A percentile compares a stretch with the other conserved stretches of the same genome.
Evolutionary conservation across 2,797 vertebrate genomes (phyloP).

Genomic region (Pantherophis vulpinus): DNA sequence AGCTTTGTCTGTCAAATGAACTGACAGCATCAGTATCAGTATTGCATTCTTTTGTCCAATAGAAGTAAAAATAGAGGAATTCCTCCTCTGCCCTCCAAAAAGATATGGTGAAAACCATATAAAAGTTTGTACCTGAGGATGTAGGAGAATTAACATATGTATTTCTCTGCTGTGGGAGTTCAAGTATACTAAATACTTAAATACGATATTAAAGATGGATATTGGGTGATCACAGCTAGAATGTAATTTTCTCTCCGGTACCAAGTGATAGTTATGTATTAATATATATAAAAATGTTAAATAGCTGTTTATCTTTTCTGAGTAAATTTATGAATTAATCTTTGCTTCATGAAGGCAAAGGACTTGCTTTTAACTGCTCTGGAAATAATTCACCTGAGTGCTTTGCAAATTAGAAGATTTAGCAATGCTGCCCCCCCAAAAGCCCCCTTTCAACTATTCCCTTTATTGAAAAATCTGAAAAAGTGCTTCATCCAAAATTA

Average conservation of each 20-base stretch:
- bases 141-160: neutral
- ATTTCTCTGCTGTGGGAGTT: neutral
- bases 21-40: slow-evolving; percentile 14
- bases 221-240: slow-evolving; percentile 38
- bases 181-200: neutral
- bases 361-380: slow-evolving; percentile 53
- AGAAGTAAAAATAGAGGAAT: neutral
- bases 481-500: neutral
- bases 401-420: slow-evolving; percentile 51
- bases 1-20: slow-evolving; percentile 30
- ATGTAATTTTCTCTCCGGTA: slow-evolving; percentile 40
- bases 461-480: slow-evolving; percentile 35
- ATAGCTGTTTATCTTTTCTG: slow-evolving; percentile 61
- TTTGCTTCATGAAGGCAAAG: slow-evolving; percentile 48
- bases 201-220: neutral
- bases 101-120: neutral
- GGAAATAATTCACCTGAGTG: slow-evolving; percentile 55
- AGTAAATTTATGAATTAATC: slow-evolving; percentile 57
- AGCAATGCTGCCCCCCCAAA: neutral
- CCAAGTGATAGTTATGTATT: slow-evolving; percentile 31
- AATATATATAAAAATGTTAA: slow-evolving; percentile 60
- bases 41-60: neutral
- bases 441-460: slow-evolving; percentile 42
- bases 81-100: neutral
- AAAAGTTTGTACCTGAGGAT: neutral